Conservation (phyloP, 1,140 invertebrate species). For the Formica selysi region DNA sequence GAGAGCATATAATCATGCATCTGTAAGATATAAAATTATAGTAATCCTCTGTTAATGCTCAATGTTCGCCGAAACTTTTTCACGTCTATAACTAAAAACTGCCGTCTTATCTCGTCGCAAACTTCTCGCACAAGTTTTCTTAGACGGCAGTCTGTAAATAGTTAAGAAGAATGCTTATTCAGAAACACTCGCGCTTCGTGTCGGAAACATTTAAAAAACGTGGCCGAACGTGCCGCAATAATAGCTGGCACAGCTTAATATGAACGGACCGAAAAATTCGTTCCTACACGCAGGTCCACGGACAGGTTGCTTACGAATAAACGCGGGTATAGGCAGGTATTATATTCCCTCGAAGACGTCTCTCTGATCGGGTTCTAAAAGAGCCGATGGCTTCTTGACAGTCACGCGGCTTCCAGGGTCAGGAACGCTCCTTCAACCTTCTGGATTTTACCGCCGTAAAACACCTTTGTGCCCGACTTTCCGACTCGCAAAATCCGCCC, state of each 20-base stretch:
- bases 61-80: background rate
- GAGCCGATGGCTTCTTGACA: conserved; percentile 78
- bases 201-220: conserved; percentile 45
- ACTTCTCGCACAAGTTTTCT: background rate
- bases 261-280: conserved; percentile 15
- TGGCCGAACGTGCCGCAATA: conserved; percentile 80
- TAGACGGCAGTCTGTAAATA: background rate
- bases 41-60: background rate
- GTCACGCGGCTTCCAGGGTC: conserved; percentile 60
- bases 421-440: conserved; percentile 22
- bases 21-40: conserved; percentile 21
- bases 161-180: background rate
- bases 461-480: conserved; percentile 65
- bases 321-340: conserved; percentile 55
- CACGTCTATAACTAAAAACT: background rate
- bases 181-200: background rate
- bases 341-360: conserved; percentile 67
- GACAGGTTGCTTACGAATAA: conserved; percentile 76
- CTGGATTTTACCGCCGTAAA: conserved; percentile 69
- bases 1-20: background rate
- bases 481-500: conserved; percentile 60
- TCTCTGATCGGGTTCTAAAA: conserved; percentile 76
- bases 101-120: background rate
- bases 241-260: conserved; percentile 79
- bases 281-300: conserved; percentile 29